phyloP scores from a whole-genome alignment of 2,113 vertebrate genomes.

The Calidris pugnax region DNA sequence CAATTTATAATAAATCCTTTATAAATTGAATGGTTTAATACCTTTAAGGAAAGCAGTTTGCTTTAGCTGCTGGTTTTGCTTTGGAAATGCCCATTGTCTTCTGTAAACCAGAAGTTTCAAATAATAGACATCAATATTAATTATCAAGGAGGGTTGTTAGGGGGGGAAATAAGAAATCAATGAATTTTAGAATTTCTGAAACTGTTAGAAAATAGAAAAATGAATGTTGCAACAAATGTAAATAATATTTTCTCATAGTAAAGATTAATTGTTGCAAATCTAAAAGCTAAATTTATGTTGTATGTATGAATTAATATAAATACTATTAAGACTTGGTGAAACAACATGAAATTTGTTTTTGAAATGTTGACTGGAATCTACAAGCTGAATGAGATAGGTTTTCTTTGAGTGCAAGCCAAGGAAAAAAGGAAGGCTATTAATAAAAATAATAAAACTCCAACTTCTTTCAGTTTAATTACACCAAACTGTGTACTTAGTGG shows the following conservation, averaged over 20 bases:
- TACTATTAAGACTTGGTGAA: not conserved
- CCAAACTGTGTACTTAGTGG: not conserved
- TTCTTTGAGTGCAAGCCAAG: not conserved
- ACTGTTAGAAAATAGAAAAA: not conserved
- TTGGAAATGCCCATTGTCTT: not conserved
- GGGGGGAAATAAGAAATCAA: not conserved
- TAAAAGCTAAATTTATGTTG: not conserved
- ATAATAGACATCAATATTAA: not conserved
- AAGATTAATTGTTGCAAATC: not conserved
- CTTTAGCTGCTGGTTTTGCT: not conserved
- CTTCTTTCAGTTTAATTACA: not conserved
- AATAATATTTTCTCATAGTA: not conserved
- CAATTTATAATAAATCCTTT: not conserved
- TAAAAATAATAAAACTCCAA: not conserved
- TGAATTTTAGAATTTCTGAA: not conserved
- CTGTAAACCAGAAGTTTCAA: not conserved
- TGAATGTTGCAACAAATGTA: not conserved
- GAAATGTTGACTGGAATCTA: not conserved
- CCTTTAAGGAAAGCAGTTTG: not conserved
- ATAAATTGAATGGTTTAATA: not conserved
- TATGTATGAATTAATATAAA: not conserved
- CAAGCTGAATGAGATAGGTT: not conserved
- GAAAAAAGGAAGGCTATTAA: not conserved
- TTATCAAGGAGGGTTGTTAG: not conserved
- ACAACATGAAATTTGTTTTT: not conserved